These are phyloP conservation scores for Scomber scombrus DNA, from an alignment of 2,113 vertebrate species.

Conservation along the genomic window DNA sequence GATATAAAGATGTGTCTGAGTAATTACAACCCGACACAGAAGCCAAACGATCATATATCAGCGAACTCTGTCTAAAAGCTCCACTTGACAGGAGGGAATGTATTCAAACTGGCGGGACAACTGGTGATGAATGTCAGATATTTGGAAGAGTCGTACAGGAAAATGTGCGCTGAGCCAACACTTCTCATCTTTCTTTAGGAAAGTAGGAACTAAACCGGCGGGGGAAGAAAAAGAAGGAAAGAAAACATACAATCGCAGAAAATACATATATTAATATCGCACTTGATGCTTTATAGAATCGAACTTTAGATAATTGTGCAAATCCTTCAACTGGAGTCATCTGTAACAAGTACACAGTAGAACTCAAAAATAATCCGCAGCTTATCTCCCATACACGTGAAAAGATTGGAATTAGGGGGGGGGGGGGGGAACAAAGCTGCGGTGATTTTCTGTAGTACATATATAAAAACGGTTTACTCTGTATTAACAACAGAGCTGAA, in stretches of 20 bases:
- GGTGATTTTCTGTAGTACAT: slow-evolving; percentile 23
- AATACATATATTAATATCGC: slow-evolving; percentile 29
- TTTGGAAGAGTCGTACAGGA: not conserved
- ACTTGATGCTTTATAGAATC: slow-evolving; percentile 36
- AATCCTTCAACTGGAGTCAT: slow-evolving; percentile 45
- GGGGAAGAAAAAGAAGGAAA: not conserved
- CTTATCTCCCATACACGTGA: slow-evolving; percentile 9
- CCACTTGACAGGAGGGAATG: slow-evolving; percentile 4
- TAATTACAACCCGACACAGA: slow-evolving; percentile 24
- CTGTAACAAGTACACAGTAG: slow-evolving; percentile 30
- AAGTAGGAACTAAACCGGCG: not conserved
- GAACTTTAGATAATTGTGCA: slow-evolving; percentile 59
- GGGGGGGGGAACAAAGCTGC: slow-evolving; percentile 17
- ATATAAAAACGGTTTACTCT: slow-evolving; percentile 15
- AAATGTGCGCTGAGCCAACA: slow-evolving; percentile 8
- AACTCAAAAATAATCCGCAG: slow-evolving; percentile 11
- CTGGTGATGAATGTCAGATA: slow-evolving; percentile 10
- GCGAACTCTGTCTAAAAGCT: slow-evolving; percentile 22
- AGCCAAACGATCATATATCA: slow-evolving; percentile 45
- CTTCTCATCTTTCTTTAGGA: slow-evolving; percentile 8
- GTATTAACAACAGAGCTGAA: slow-evolving; percentile 18
- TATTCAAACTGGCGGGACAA: slow-evolving; percentile 19
- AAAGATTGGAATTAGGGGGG: slow-evolving; percentile 20
- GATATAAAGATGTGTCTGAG: slow-evolving; percentile 25
- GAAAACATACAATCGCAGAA: not conserved